Evolutionary conservation across 2,113 vertebrate genomes (phyloP), one percentile per base, ranked within the genome.

Genomic region (Genyomyrus donnyi): DNA sequence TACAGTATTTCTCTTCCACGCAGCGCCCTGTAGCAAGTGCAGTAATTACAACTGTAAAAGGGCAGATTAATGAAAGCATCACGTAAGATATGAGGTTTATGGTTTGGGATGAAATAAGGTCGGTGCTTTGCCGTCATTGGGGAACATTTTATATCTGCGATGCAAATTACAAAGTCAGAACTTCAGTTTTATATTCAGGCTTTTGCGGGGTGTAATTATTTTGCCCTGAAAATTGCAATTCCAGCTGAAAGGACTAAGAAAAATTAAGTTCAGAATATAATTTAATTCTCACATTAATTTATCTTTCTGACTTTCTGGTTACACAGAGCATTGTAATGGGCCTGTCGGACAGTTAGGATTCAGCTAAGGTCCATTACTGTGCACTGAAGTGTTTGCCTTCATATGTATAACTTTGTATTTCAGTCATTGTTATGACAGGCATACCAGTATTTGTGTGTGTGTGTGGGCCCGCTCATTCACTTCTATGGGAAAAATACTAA

Each of bases 41-140:
- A 42, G 17, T 21, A 83, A 77, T 91, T 89, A 83, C 90, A 88
- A 24, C 15, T 88, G 39, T 74, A 74, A 19, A 53, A 49, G 10
- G 49, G 48, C 35, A 45, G 27, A 85, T 89, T 27, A 85, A 85
- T 85, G 53, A 85, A 85, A 58, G 21, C 45, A 70, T 8, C 88
- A 80, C 66, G 89, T 80, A 39, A 24, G 70, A 56, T 50, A 49
- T 88, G 90, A 90, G 83, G 90, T 87, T 90, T 50, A 31, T 58
- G 35, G 39, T 70, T 52, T n/a, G 53, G 49, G 88, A 74, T 92
- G 85, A 85, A 92, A 46, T 90, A 87, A 52, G 88, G 66, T 88
- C 70, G 27, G 89, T 15, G 8, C 35, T 56, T 83, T 49, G 21
- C 24, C 24, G n/a, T 46, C 35, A 85, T 19, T 27, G 62, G 52